Evolutionary conservation across 2,888 invertebrate genomes (phyloP), one percentile per base, ranked within the genome.

Genomic region (Ophion obscuratus): DNA sequence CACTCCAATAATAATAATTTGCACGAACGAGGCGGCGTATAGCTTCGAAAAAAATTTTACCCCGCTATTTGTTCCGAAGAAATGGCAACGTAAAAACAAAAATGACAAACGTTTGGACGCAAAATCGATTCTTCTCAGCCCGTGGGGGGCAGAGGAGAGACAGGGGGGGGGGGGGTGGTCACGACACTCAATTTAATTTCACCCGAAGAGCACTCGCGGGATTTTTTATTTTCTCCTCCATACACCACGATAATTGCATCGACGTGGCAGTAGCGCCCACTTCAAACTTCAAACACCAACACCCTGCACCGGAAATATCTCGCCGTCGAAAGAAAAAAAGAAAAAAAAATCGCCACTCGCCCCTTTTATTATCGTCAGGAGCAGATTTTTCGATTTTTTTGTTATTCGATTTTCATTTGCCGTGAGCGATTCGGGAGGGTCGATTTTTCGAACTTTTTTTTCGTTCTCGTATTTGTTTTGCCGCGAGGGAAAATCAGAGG

Each of bases 161-260:
- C 9, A 44, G 44, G 6, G 44, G 9, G 44, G 44, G 11, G 44
- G 6, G 44, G 40, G 31, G 14, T 31, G 31, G 31, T 31, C 36
- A 70, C 57, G 61, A 79, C 47, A 57, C 70, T 20, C 53, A 78
- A 71, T 31, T 80, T 64, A 44, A 47, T 9, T 67, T 47, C 64
- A 79, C 76, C 14, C 61, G 40, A 57, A 68, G 64, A 64, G 31
- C 78, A 81, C 74, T 85, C 61, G 73, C 73, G 67, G 76, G 20
- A n/a, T 27, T 67, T 73, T 67, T 67, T 67, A 20, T 31, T 61
- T 53, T 61, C 27, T 31, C 61, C 17, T 14, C 6, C 36, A 62
- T 53, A 36, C 20, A 73, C 66, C 68, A 71, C 83, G 57, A 80
- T 71, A 77, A 66, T 71, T 57, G 66, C 77, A 81, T 87, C 73